phyloP scores from a whole-genome alignment of 2,888 invertebrate species.

The Ephialtes manifestator region DNA sequence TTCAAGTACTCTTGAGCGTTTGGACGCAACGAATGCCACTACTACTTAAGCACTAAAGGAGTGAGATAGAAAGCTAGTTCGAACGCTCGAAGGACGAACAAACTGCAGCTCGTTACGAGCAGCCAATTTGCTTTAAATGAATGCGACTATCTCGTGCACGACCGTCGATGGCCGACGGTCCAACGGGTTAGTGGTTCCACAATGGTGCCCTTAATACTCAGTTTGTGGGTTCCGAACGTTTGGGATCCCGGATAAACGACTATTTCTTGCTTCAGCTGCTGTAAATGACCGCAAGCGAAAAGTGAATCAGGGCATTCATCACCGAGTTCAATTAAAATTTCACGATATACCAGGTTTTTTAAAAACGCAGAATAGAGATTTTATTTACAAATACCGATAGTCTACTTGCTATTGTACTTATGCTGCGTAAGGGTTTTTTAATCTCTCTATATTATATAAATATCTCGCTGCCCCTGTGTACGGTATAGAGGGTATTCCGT shows the following conservation, averaged over 20 bases:
- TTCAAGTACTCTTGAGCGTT: conserved; percentile 22
- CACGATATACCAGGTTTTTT: too few relatives aligned
- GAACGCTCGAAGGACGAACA: conserved; percentile 63
- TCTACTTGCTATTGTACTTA: too few relatives aligned
- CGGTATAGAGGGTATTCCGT: too few relatives aligned
- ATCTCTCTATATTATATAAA: too few relatives aligned
- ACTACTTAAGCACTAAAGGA: conserved; percentile 28
- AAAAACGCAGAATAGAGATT: too few relatives aligned
- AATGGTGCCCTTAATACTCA: conserved; percentile 12
- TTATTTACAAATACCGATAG: too few relatives aligned
- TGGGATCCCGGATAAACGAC: not conserved
- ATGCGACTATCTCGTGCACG: conserved; percentile 57
- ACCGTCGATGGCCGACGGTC: conserved; percentile 29
- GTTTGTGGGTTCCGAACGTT: conserved; percentile 23
- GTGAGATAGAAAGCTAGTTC: conserved; percentile 53
- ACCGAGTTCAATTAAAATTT: too few relatives aligned
- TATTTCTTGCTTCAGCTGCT: not conserved
- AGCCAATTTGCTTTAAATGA: conserved; percentile 64
- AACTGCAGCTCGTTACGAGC: conserved; percentile 42
- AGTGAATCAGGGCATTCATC: too few relatives aligned
- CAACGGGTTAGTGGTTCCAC: not conserved
- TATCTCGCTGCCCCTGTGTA: too few relatives aligned
- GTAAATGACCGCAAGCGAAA: too few relatives aligned
- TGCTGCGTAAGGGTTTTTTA: too few relatives aligned
- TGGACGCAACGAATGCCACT: conserved; percentile 31